Evolutionary conservation across 2,113 vertebrate genomes (phyloP), one percentile per base, ranked within the genome.

Genomic region (Malurus alboscapulatus): DNA sequence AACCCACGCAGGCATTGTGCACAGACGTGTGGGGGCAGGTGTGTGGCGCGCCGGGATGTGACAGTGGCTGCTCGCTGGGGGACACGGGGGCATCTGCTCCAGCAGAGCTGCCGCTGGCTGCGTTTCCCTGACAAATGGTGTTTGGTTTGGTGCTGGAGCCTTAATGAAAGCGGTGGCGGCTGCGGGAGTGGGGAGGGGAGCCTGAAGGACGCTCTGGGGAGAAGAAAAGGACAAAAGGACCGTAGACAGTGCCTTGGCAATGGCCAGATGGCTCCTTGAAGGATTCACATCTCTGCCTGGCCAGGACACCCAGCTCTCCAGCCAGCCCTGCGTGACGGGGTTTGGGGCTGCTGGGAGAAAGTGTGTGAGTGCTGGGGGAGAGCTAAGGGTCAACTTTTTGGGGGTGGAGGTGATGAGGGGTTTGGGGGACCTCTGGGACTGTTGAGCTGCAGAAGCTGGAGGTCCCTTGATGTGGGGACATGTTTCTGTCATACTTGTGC

Each of bases 401-500:
- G 57, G 75, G 57, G 11, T 26, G 30, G 4, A 11, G 18, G 2
- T 21, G 42, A 16, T 6, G 30, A 18, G 15, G 22, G 10, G 2
- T 4, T 75, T 38, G 34, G 36, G 40, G 27, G 17, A 53, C 21
- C 36, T 54, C 86, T 53, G 13, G 25, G 14, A 9, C 18, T 27
- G 42, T 15, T n/a, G 34, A n/a, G 6, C 19, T 5, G 22, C 18
- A 25, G 11, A 5, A 82, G 8, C 14, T 0, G 6, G 45, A 57
- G 14, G 32, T 36, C 24, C 32, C 32, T 8, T 5, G 40, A 5
- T 25, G 0, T 48, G 68, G 76, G 42, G 74, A 63, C 25, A 5
- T 20, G 85, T 85, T 94, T 88, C 57, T 84, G 82, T 96, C 90
- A 81, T 88, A 50, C 62, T 92, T 88, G 89, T 96, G 95, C 93